Evolutionary conservation across 92 coral and sea anemone genomes (phyloP), one percentile per base, ranked within the genome.

Genomic region (Heliopora coerulea): DNA sequence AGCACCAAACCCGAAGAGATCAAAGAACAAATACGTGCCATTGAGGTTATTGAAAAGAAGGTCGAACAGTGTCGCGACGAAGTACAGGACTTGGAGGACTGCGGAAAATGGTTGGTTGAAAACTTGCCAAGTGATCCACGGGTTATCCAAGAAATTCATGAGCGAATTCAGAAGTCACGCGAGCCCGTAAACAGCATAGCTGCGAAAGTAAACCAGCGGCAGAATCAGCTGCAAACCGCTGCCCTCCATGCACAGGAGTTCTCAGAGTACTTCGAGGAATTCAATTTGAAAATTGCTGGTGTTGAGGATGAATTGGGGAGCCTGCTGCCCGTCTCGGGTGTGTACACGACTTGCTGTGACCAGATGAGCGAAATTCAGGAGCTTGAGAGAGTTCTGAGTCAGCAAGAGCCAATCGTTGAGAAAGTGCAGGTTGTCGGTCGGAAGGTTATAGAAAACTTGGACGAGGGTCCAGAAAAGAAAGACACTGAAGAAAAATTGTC

Each of bases 191-290:
- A 87, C 66, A 86, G 87, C 44, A 87, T 93, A n/a, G 62, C 79
- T 20, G 98, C 91, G 14, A 90, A 93, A 83, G 84, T 93, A 48
- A 96, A 85, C 62, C 98, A 93, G 72, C 87, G 98, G 18, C 67
- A 87, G 62, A 87, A 87, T 19, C 82, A 96, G 78, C 85, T 93
- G 48, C 91, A 90, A 30, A 72, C 89, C 41, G 98, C 96, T 29
- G 91, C 91, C 28, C 67, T 93, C 26, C 88, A 93, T 40, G 91
- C 98, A 0, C 98, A 93, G 68, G 93, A 85, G 83, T 93, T 93
- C 89, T 86, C 91, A 27, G 96, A 93, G 39, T 91, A 89, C 25
- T 91, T 82, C 75, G 84, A 84, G 65, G 98, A 89, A 52, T 86
- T 93, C 49, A 78, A 72, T 61, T 87, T 80, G 15, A 86, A 91